These are phyloP conservation scores for Chloroceryle amazona DNA, from an alignment of 2,797 vertebrate species.

Conservation along the genomic window DNA sequence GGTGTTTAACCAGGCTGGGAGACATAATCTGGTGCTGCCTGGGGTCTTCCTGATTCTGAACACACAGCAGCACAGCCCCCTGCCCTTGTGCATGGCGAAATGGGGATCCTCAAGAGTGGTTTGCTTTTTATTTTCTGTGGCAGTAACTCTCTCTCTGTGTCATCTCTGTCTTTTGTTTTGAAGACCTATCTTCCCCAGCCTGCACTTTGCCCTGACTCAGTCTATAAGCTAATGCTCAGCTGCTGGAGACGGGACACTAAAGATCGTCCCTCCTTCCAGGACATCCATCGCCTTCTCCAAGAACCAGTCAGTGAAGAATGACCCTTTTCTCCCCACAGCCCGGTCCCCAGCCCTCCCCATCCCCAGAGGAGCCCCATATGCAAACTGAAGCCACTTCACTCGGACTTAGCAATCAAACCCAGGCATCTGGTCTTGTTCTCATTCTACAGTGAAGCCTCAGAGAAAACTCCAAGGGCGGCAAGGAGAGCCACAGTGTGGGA, in stretches of 20 bases:
- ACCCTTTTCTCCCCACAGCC: not conserved
- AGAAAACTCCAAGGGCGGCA: not conserved
- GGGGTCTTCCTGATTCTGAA: not conserved
- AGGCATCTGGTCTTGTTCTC: constrained; percentile 34
- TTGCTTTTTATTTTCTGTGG: not conserved
- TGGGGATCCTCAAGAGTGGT: not conserved
- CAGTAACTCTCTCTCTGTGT: constrained; percentile 13
- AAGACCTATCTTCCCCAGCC: constrained; percentile 97
- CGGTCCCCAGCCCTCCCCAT: not conserved
- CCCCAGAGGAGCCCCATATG: constrained; percentile 5
- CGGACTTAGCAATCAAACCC: constrained; percentile 5
- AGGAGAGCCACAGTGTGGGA: not conserved
- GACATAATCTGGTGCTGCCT: not conserved
- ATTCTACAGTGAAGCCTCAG: constrained; percentile 69
- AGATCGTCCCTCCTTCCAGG: constrained; percentile 93
- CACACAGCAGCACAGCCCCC: not conserved
- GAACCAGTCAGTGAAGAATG: constrained; percentile 81
- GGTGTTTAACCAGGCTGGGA: not conserved
- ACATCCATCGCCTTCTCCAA: constrained; percentile 90
- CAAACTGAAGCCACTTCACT: constrained; percentile 66
- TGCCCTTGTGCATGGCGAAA: rapidly evolving
- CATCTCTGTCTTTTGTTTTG: constrained; percentile 6
- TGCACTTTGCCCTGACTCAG: constrained; percentile 89
- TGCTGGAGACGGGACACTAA: constrained; percentile 97
- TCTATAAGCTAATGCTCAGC: constrained; percentile 98